Evolutionary conservation across 2,888 invertebrate genomes (phyloP), one percentile per base, ranked within the genome.

Genomic region (Leucoptera coffeella): DNA sequence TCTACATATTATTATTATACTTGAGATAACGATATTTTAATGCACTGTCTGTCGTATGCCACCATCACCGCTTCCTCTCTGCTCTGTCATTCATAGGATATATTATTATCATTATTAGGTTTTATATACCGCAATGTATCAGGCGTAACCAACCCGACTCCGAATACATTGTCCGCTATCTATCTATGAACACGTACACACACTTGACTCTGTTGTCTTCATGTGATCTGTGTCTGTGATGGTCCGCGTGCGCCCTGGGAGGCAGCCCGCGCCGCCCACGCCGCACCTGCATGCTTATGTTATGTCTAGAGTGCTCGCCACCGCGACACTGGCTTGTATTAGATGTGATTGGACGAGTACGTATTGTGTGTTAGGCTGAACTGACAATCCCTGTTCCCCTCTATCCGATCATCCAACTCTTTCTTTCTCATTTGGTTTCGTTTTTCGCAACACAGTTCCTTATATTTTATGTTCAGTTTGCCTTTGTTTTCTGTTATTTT

Each of bases 51-150:
- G 67, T 69, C 69, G 67, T 69, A 69, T 69, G 69, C 67, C 69
- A 71, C 67, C 67, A 69, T 71, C 69, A 69, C 69, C 67, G 72
- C 71, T 67, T 71, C 71, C 69, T 69, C 65, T 71, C 61, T 67
- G 74, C 73, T 73, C 74, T 72, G 59, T 74, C 73, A 74, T 73
- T 65, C 61, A 50, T 65, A 67, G 12, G 11, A 12, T 12, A 24
- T 26, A 26, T 26, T 67, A 31, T 31, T 65, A 62, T 64, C 59
- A 64, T 50, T 65, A 67, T 10, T 21, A 10, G 11, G 27, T 25
- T 29, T 25, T 67, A 30, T 30, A 57, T 65, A 62, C 64, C 59
- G 62, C n/a, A 57, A 58, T 67, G 60, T 67, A 67, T 65, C 65
- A 65, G 67, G 67, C 65, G 59, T n/a, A n/a, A n/a, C n/a, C n/a